A percentile compares a stretch with the other conserved stretches of the same genome.
Evolutionary conservation across 2,113 vertebrate species (phyloP).

Genomic region (Psophia crepitans): DNA sequence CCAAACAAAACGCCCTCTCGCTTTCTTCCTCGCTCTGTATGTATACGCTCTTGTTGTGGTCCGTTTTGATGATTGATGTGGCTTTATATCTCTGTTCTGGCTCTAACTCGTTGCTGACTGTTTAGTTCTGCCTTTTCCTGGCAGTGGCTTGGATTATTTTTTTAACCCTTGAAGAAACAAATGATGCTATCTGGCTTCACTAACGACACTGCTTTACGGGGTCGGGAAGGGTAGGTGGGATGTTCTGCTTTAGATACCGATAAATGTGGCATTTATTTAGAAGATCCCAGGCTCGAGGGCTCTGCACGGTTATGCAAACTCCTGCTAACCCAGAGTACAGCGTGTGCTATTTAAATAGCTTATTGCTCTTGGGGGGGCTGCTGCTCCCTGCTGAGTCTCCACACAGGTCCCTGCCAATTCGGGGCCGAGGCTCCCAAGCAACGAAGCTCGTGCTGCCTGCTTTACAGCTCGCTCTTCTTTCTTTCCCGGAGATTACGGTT

Average conservation of each 20-base stretch:
- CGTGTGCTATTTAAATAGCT: constrained; percentile 18
- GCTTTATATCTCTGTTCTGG: constrained; percentile 1
- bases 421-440: not conserved
- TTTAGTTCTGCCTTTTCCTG: constrained; percentile 24
- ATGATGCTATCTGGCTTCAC: not conserved
- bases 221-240: not conserved
- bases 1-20: constrained; percentile 19
- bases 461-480: not conserved
- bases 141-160: not conserved
- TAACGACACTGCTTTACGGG: not conserved
- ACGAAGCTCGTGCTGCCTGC: not conserved
- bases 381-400: not conserved
- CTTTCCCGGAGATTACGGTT: not conserved
- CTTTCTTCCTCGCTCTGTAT: not conserved
- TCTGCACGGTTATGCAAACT: constrained; percentile 14
- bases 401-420: constrained; percentile 3
- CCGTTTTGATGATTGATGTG: constrained; percentile 26
- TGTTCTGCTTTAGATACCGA: not conserved
- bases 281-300: not conserved
- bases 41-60: not conserved
- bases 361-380: not conserved
- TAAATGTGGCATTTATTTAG: constrained; percentile 8
- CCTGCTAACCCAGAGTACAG: not conserved
- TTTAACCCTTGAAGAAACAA: constrained; percentile 46
- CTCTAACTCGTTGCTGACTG: not conserved